These are phyloP conservation scores for Mus minutoides DNA, from an alignment of 2,797 vertebrate genomes.

Conservation along the genomic window DNA sequence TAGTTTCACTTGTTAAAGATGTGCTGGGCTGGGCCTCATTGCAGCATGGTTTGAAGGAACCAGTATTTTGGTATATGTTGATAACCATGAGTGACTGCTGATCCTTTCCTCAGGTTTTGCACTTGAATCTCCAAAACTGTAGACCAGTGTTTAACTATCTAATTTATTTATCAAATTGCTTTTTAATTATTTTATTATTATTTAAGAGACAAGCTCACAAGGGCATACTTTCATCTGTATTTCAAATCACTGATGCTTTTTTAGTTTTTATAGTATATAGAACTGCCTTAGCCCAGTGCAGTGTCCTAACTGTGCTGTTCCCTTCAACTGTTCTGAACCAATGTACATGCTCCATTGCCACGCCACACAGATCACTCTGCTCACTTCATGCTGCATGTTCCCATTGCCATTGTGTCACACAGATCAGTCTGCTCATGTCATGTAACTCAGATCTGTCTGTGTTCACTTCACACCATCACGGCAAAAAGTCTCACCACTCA, in stretches of 20 bases:
- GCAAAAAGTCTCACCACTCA: not conserved
- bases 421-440: not conserved
- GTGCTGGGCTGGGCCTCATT: not conserved
- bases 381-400: not conserved
- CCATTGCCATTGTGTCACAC: too few relatives aligned
- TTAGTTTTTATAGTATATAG: not conserved
- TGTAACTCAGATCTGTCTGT: not conserved
- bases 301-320: not conserved
- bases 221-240: not conserved
- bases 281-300: not conserved
- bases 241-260: not conserved
- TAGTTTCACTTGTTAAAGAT: not conserved
- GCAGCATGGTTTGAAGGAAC: not conserved
- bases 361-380: not conserved
- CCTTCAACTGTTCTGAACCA: not conserved
- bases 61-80: not conserved
- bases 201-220: not conserved
- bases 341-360: not conserved
- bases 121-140: not conserved
- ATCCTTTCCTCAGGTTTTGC: not conserved
- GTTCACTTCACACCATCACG: not conserved
- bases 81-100: not conserved
- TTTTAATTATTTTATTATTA: not conserved
- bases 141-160: conserved; percentile 1
- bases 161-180: not conserved